These are phyloP conservation scores for Caenorhabditis latens DNA, from an alignment of 1,140 invertebrate genomes.

Conservation along the genomic window DNA sequence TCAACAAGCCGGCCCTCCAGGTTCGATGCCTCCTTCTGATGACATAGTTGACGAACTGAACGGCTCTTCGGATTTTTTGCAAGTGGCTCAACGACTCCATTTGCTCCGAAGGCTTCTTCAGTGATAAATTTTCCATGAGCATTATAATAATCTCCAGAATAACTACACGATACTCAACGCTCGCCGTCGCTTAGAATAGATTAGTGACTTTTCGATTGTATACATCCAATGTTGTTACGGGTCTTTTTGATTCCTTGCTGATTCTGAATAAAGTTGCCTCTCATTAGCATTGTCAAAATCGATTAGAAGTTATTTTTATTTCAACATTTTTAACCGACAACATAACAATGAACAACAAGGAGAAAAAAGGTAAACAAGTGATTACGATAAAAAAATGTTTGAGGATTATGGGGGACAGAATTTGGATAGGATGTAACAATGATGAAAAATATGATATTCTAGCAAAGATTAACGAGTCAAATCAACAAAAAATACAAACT, in stretches of 20 bases:
- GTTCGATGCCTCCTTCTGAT: slow-evolving; percentile 45
- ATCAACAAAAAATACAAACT: slow-evolving; percentile 44
- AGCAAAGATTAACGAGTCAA: slow-evolving; percentile 37
- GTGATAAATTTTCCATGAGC: slow-evolving; percentile 6
- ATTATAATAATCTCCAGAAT: slow-evolving; percentile 39
- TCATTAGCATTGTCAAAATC: background rate
- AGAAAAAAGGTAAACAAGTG: background rate
- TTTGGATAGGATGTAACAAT: slow-evolving; percentile 29
- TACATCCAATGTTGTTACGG: slow-evolving; percentile 18
- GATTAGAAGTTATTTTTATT: slow-evolving; percentile 7
- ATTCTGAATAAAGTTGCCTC: background rate
- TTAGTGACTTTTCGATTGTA: background rate
- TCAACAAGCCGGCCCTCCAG: background rate
- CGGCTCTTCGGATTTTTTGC: slow-evolving; percentile 44
- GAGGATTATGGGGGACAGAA: background rate
- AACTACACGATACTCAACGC: slow-evolving; percentile 28
- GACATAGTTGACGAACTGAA: slow-evolving; percentile 46
- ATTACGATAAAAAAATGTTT: slow-evolving; percentile 29
- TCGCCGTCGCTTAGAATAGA: slow-evolving; percentile 7
- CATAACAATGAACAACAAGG: slow-evolving; percentile 40
- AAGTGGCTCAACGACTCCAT: slow-evolving; percentile 15
- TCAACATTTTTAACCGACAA: slow-evolving; percentile 15
- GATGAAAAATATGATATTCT: background rate
- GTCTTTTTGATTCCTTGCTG: background rate
- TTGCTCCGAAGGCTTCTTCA: slow-evolving; percentile 38